Percentiles rank a stretch among this genome's conserved stretches.
Evolutionary conservation across 2,113 vertebrate species (phyloP).

Genomic region (Siniperca chuatsi): DNA sequence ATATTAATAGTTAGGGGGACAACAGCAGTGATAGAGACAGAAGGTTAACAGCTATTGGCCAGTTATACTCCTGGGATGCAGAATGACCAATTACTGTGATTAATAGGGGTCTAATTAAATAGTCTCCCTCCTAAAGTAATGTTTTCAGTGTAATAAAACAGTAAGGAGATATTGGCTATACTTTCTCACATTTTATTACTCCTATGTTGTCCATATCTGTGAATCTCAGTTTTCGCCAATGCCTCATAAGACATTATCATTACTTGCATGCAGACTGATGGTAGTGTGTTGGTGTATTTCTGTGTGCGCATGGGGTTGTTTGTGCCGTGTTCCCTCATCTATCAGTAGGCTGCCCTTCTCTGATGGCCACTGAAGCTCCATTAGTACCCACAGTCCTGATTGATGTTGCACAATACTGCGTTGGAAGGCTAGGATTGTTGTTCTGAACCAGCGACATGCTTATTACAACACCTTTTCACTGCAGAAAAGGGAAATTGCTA

Average conservation of each 20-base stretch:
- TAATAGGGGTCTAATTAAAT: slow-evolving; percentile 76
- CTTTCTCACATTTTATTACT: slow-evolving; percentile 49
- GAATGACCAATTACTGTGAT: slow-evolving; percentile 75
- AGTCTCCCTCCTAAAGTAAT: slow-evolving; percentile 46
- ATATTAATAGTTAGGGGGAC: slow-evolving; percentile 61
- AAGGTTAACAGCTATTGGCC: slow-evolving; percentile 74
- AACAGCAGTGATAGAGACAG: slow-evolving; percentile 44
- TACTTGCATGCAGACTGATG: slow-evolving; percentile 59
- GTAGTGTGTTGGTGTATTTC: slow-evolving; percentile 55
- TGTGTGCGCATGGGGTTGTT: slow-evolving; percentile 50
- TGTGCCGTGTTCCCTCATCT: slow-evolving; percentile 69
- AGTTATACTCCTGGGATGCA: slow-evolving; percentile 62
- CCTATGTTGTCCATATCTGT: slow-evolving; percentile 47
- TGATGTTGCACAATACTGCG: slow-evolving; percentile 68
- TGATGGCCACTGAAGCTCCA: slow-evolving; percentile 76
- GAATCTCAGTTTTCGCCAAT: slow-evolving; percentile 30
- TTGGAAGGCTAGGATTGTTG: slow-evolving; percentile 65
- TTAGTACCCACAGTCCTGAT: slow-evolving; percentile 76
- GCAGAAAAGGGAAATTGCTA: slow-evolving; percentile 45
- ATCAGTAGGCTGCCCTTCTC: slow-evolving; percentile 73
- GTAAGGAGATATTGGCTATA: slow-evolving; percentile 22
- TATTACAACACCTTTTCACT: slow-evolving; percentile 60
- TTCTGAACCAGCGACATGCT: slow-evolving; percentile 51
- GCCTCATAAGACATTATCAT: slow-evolving; percentile 62
- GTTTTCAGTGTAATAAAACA: slow-evolving; percentile 53